Base-by-base conservation (phyloP, 2,888 invertebrate species). In the Euzetes globulus region DNA sequence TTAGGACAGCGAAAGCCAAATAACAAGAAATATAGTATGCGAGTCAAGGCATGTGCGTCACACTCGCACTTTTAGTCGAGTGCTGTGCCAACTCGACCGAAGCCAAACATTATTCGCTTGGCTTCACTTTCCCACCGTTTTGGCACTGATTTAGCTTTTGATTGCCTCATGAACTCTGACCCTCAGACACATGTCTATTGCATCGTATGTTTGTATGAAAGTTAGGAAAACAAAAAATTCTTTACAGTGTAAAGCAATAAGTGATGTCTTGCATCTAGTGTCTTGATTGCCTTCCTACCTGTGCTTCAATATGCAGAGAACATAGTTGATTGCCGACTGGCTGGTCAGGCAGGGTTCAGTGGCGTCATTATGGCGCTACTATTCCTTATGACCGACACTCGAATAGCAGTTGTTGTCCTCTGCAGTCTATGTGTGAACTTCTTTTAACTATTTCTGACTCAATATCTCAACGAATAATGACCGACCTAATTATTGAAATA, bases 51-150 rank as follows among this genome's bases (percentile, higher is more conserved):
- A 33, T 22, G 13, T n/a, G 63, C 33, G 25, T 17, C 17, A 6
- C 17, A n/a, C 27, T 17, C 25, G 6, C 17, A 19, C 19, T 27
- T 13, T 63, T 1, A n/a, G 29, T 17, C 13, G 33, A 33, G 33
- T 63, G 52, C 63, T 63, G 60, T 25, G 25, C 22, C 15, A 63
- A 5, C 22, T n/a, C 22, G 63, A 63, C 17, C 33, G 33, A 33
- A 63, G 22, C 2, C 27, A 19, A 63, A 29, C 33, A 63, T 63
- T 63, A 63, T 7, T 17, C 63, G 63, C 63, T 27, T 63, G 63
- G 33, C 63, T 63, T 63, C 63, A 63, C 63, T 63, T 63, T 63
- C 63, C 63, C 63, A 63, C 63, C 29, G n/a, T 55, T 55, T 63
- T 17, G 63, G 4, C 33, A 15, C 22, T 4, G 17, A 27, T 13